Evolutionary conservation across 2,797 vertebrate genomes (phyloP).

Genomic region (Galagoides demidoff): DNA sequence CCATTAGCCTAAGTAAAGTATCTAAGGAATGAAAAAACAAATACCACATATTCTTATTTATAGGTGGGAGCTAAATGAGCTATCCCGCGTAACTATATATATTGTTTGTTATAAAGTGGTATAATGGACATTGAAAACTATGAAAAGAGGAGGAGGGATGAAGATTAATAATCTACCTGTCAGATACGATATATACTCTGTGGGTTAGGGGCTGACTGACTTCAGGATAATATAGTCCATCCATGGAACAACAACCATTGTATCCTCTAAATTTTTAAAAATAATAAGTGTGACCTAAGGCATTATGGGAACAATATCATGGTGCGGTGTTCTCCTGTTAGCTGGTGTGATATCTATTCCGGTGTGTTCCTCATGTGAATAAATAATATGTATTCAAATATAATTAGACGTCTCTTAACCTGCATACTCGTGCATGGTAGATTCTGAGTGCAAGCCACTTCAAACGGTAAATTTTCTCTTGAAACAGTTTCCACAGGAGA

Average conservation of each 20-base stretch:
- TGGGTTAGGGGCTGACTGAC: neutral
- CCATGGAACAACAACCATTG: neutral
- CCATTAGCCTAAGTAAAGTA: neutral
- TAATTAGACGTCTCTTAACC: neutral
- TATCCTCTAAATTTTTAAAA: neutral
- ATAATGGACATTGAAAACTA: neutral
- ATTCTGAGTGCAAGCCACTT: neutral
- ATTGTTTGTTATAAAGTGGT: neutral
- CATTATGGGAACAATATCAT: rapidly evolving
- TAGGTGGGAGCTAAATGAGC: neutral
- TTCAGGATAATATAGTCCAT: neutral
- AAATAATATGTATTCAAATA: neutral
- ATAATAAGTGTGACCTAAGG: neutral
- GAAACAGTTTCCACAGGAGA: neutral
- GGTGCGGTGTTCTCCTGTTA: neutral
- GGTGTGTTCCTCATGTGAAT: neutral
- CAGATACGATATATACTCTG: neutral
- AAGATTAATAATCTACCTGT: neutral
- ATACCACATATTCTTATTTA: neutral
- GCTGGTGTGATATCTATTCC: neutral
- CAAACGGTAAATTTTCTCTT: neutral
- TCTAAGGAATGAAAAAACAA: neutral
- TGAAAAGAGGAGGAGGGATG: neutral
- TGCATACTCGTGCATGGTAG: neutral
- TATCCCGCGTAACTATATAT: neutral